Conservation (phyloP, 2,797 vertebrate species). For the Crenichthys baileyi region DNA sequence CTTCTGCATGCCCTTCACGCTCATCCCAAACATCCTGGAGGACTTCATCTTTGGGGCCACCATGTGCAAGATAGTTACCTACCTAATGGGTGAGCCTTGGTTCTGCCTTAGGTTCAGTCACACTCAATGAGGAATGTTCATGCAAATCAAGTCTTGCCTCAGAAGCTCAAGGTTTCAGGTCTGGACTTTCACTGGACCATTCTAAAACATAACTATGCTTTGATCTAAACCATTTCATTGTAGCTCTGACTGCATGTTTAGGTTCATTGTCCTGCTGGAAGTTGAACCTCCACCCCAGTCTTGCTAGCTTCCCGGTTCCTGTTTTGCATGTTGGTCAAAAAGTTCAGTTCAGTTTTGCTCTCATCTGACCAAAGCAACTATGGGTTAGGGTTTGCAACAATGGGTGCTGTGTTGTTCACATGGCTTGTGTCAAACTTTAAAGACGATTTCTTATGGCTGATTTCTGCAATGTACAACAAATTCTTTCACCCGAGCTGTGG, state of each 20-base stretch:
- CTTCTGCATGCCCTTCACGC: slow-evolving; percentile 96
- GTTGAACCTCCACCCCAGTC: no score
- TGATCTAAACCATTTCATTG: no score
- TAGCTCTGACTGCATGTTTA: no score
- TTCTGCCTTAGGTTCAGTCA: background rate
- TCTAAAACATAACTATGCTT: background rate
- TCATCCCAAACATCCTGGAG: slow-evolving; percentile 90
- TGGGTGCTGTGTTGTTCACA: background rate
- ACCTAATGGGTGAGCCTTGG: slow-evolving; percentile 88
- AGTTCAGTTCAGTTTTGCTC: background rate
- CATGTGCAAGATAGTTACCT: slow-evolving; percentile 89
- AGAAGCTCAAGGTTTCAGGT: background rate
- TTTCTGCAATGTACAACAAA: no score
- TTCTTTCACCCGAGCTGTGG: no score
- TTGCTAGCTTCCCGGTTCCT: no score
- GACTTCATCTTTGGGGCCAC: slow-evolving; percentile 90
- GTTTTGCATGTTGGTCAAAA: background rate
- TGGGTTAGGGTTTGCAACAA: background rate
- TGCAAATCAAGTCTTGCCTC: background rate
- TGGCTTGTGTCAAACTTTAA: background rate
- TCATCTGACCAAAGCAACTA: background rate
- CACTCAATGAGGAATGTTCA: background rate
- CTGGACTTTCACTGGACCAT: background rate
- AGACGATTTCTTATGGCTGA: background rate
- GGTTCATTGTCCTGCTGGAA: no score